A percentile compares a stretch with the other conserved stretches of the same genome.
Conservation (phyloP, 2,888 invertebrate genomes). For the Macrosiphum euphorbiae region DNA sequence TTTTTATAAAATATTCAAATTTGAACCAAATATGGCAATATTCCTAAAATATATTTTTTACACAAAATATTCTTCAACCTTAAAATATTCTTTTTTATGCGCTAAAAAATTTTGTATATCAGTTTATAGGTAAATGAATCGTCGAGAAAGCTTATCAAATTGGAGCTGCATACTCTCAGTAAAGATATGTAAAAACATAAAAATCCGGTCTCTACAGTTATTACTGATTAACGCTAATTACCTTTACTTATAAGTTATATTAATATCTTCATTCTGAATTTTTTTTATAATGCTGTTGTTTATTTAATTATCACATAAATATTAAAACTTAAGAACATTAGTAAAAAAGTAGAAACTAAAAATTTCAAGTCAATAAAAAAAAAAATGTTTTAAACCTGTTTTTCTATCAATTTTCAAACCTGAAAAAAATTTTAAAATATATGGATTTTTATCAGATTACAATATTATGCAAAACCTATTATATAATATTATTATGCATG, state of each 20-base stretch:
- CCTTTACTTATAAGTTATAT: background rate
- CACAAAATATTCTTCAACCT: too few relatives aligned
- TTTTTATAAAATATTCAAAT: too few relatives aligned
- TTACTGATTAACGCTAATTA: background rate
- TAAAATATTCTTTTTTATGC: too few relatives aligned
- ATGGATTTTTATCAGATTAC: background rate
- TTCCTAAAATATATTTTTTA: too few relatives aligned
- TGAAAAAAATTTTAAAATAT: background rate
- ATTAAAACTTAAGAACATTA: background rate
- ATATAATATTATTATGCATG: background rate
- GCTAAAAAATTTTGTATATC: too few relatives aligned
- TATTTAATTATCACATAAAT: background rate
- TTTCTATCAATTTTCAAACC: background rate
- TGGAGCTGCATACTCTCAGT: too few relatives aligned
- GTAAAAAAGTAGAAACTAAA: background rate
- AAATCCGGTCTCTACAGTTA: too few relatives aligned
- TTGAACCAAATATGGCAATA: too few relatives aligned
- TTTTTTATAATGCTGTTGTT: background rate
- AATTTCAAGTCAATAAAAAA: too few relatives aligned
- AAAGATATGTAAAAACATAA: too few relatives aligned
- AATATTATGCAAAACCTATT: background rate
- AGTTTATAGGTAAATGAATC: too few relatives aligned
- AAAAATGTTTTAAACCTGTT: background rate
- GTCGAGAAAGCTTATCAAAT: too few relatives aligned
- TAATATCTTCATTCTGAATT: background rate